Base-by-base conservation (phyloP, 2,113 vertebrate species). In the Lagopus leucura region DNA sequence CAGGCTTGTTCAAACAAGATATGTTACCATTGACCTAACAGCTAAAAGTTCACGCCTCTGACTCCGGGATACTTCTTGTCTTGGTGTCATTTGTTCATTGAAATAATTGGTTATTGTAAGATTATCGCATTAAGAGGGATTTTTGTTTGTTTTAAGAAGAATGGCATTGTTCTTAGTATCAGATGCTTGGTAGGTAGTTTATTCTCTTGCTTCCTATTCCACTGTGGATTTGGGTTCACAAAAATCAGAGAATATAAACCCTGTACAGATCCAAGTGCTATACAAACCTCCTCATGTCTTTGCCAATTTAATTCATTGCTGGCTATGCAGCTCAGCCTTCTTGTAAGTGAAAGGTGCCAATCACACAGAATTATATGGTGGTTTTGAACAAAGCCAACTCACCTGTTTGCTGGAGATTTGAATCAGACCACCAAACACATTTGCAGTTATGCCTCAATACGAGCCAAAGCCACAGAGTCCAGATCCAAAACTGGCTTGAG, bases 1-100 rank as follows among this genome's bases (percentile, higher is more conserved):
- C 96, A 88, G 90, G 22, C 86, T 94, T 96, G 66, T 96, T 73
- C 89, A 96, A 97, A 97, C 93, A 96, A 94, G 89, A 85, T 94
- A 65, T 4, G 34, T 93, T 96, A 94, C 93, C 66, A 8, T 40
- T 91, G 93, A 95, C 96, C 93, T 94, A 82, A 79, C 78, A 79
- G 76, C 77, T 69, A 27, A 36, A 79, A 86, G 92, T 95, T 96
- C 94, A 82, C 66, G 79, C 70, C 66, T 94, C 93, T 74, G 50
- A 76, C 81, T 92, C 58, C n/a, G 61, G 83, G 78, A 80, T 84
- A 75, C 69, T 69, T 52, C 85, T 52, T 43, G 45, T 50, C 75
- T 73, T 71, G 57, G 48, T 86, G 57, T 47, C 65, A 60, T 88
- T 92, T 77, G 34, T 83, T 95, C 70, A 28, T 45, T 38, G 43